Conservation (phyloP, 2,888 invertebrate species). For the Drosophila recens region DNA sequence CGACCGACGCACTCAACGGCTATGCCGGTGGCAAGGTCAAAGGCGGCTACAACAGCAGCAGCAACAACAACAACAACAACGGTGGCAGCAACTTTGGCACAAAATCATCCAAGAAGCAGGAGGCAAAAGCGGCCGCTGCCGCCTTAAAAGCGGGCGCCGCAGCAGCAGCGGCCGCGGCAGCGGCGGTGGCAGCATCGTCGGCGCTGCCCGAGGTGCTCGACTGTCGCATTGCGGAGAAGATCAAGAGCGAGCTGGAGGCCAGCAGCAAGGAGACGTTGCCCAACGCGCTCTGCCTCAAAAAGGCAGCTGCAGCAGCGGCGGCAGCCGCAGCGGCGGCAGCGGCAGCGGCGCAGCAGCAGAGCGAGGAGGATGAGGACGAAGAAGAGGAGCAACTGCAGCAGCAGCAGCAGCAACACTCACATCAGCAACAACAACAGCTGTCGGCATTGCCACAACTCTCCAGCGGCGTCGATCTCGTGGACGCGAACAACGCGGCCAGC, state of each 20-base stretch:
- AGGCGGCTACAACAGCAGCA: conserved; percentile 8
- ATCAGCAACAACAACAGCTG: conserved; percentile 20
- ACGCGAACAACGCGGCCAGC: conserved; percentile 53
- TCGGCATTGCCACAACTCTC: conserved; percentile 10
- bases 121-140: conserved; percentile 34
- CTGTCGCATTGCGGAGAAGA: conserved; percentile 85
- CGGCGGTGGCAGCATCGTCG: conserved; percentile 54
- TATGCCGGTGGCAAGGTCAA: conserved; percentile 55
- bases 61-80: conserved; percentile 5
- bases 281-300: conserved; percentile 78
- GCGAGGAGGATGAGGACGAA: conserved; percentile 28
- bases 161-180: conserved; percentile 68
- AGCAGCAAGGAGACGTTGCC: conserved; percentile 76
- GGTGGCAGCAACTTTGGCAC: conserved; percentile 35
- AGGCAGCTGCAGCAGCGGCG: conserved; percentile 64
- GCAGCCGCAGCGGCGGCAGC: conserved; percentile 52
- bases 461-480: conserved; percentile 41
- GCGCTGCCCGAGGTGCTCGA: conserved; percentile 84
- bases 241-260: conserved; percentile 85
- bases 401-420: conserved; percentile 49
- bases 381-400: conserved; percentile 51
- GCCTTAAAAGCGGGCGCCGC: conserved; percentile 70
- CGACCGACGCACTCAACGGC: conserved; percentile 81
- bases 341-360: conserved; percentile 28
- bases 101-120: conserved; percentile 83